Conservation (phyloP, 1,140 invertebrate genomes). For the Drosophila ambigua region DNA sequence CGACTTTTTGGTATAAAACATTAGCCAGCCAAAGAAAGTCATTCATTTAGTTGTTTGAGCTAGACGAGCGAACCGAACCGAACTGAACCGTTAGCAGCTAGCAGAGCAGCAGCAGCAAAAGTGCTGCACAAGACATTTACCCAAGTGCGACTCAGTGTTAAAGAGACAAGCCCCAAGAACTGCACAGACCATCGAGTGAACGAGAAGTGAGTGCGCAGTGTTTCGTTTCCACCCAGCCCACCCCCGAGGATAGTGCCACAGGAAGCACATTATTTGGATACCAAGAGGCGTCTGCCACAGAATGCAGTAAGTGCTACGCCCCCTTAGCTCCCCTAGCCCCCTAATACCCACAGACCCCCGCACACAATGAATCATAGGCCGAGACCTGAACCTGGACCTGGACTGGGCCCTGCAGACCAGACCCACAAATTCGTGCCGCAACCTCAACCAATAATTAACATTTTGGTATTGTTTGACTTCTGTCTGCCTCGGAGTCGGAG, state of each 20-base stretch:
- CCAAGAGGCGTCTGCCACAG: constrained; percentile 24
- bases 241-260: constrained; percentile 14
- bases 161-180: constrained; percentile 19
- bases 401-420: constrained; percentile 35
- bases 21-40: constrained; percentile 79
- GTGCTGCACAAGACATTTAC: constrained; percentile 20
- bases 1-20: constrained; percentile 74
- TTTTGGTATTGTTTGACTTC: constrained; percentile 57
- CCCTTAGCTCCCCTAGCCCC: background rate
- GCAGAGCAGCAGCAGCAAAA: constrained; percentile 15
- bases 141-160: constrained; percentile 54
- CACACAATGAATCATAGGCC: constrained; percentile 53
- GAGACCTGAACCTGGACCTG: constrained; percentile 30
- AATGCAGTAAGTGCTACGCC: constrained; percentile 63
- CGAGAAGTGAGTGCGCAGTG: constrained; percentile 28
- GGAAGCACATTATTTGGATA: constrained; percentile 42
- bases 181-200: background rate
- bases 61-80: constrained; percentile 53
- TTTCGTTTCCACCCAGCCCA: constrained; percentile 20
- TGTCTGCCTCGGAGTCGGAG: background rate
- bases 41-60: constrained; percentile 79
- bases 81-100: constrained; percentile 50
- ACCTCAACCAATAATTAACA: constrained; percentile 59
- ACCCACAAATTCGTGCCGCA: constrained; percentile 54
- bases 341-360: background rate